Evolutionary conservation across 2,113 vertebrate genomes (phyloP).

Genomic region (Equus przewalskii): DNA sequence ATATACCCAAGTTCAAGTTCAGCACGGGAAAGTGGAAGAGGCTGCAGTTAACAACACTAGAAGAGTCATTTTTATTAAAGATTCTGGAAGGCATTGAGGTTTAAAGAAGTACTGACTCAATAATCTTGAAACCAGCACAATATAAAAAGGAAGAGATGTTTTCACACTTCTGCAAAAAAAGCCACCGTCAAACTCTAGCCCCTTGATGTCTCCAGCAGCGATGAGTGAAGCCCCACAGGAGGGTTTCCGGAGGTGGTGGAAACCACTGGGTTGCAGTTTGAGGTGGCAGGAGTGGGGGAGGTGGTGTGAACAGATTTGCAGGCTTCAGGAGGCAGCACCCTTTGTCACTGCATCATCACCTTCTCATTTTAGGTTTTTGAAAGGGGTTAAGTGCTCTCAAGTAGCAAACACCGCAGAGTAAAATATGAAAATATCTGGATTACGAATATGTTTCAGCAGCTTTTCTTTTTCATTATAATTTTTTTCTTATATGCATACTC

Average conservation of each 20-base stretch:
- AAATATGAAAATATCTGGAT: neutral
- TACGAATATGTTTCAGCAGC: neutral
- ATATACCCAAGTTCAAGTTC: neutral
- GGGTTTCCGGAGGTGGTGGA: neutral
- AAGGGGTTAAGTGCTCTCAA: neutral
- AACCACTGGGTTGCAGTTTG: neutral
- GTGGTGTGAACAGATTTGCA: neutral
- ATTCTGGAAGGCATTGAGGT: neutral
- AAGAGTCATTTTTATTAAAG: neutral
- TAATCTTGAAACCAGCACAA: neutral
- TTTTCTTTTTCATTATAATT: neutral
- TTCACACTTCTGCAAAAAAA: neutral
- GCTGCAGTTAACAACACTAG: neutral
- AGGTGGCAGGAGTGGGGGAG: neutral
- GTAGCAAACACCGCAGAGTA: neutral
- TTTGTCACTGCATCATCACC: neutral
- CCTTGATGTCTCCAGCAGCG: too few relatives aligned
- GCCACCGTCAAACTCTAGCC: too few relatives aligned
- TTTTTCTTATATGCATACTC: neutral
- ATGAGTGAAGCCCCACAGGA: neutral
- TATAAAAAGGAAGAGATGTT: neutral
- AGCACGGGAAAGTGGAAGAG: neutral
- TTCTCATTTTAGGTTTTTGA: constrained; percentile 3
- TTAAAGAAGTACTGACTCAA: neutral
- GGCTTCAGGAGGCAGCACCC: neutral